Percentiles rank a stretch among this genome's conserved stretches.
phyloP scores from a whole-genome alignment of 2,113 vertebrate genomes.

The Clarias batrachus region DNA sequence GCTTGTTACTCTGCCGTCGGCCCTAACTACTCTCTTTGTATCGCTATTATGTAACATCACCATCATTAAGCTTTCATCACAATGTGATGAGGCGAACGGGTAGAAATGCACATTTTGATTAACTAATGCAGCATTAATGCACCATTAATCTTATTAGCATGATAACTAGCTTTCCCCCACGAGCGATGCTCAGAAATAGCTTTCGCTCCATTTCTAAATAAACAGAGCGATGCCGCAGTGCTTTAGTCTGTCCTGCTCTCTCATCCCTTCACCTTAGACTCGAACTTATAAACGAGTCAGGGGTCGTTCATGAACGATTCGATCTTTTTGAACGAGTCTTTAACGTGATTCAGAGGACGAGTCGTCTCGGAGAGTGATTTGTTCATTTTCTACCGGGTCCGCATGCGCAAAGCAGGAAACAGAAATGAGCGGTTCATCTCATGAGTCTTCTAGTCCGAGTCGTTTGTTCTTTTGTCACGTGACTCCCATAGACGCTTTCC shows the following conservation, averaged over 20 bases:
- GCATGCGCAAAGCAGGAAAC: no score
- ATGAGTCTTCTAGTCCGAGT: no score
- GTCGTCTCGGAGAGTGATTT: no score
- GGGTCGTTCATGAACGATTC: no score
- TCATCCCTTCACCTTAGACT: neutral
- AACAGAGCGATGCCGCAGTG: neutral
- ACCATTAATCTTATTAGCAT: neutral
- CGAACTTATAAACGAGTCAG: neutral
- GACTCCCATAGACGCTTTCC: no score
- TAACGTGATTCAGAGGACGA: no score
- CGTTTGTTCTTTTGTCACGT: no score
- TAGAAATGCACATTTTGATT: neutral
- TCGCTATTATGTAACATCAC: neutral
- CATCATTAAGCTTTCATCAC: neutral
- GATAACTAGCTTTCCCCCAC: neutral
- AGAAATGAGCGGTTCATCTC: no score
- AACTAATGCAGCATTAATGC: neutral
- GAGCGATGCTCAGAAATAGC: neutral
- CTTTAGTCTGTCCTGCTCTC: neutral
- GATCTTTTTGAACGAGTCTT: no score
- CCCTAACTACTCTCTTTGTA: no score
- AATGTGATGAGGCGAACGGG: no score
- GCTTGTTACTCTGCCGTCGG: neutral
- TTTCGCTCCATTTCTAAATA: neutral
- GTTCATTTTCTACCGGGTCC: no score